phyloP scores from a whole-genome alignment of 2,113 vertebrate genomes.

The Bos javanicus region DNA sequence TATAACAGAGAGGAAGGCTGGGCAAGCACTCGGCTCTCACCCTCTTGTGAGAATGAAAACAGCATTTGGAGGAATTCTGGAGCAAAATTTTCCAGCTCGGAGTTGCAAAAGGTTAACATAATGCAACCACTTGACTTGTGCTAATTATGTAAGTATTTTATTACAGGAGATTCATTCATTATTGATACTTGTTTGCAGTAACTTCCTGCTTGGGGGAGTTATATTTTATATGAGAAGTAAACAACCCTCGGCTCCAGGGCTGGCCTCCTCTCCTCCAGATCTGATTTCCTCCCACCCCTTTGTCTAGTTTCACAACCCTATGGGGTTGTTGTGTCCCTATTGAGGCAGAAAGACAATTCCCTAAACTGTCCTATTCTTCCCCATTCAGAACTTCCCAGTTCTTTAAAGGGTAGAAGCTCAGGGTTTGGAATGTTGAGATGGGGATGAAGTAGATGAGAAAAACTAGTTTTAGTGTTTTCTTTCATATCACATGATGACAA shows the following conservation, averaged over 20 bases:
- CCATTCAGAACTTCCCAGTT: not conserved
- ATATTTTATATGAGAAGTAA: conserved; percentile 81
- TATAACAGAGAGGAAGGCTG: conserved; percentile 52
- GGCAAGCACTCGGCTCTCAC: conserved; percentile 19
- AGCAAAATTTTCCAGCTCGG: conserved; percentile 73
- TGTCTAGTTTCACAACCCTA: conserved; percentile 29
- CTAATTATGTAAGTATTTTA: conserved; percentile 83
- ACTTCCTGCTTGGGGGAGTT: conserved; percentile 78
- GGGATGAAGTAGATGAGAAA: not conserved
- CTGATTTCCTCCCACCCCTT: conserved; percentile 48
- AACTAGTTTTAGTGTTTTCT: not conserved
- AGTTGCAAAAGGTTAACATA: conserved; percentile 77
- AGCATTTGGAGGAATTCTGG: conserved; percentile 74
- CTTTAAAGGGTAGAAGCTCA: not conserved
- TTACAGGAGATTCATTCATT: conserved; percentile 86
- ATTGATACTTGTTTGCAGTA: conserved; percentile 85
- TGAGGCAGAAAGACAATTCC: not conserved
- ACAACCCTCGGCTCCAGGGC: conserved; percentile 74
- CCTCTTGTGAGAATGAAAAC: conserved; percentile 37
- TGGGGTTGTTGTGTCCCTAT: not conserved
- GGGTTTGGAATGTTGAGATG: not conserved
- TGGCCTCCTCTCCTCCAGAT: conserved; percentile 15
- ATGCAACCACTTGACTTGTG: conserved; percentile 78
- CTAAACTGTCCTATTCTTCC: not conserved
- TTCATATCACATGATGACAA: not conserved